These are phyloP conservation scores for Brachionichthys hirsutus DNA, from an alignment of 2,113 vertebrate species.

Conservation along the genomic window DNA sequence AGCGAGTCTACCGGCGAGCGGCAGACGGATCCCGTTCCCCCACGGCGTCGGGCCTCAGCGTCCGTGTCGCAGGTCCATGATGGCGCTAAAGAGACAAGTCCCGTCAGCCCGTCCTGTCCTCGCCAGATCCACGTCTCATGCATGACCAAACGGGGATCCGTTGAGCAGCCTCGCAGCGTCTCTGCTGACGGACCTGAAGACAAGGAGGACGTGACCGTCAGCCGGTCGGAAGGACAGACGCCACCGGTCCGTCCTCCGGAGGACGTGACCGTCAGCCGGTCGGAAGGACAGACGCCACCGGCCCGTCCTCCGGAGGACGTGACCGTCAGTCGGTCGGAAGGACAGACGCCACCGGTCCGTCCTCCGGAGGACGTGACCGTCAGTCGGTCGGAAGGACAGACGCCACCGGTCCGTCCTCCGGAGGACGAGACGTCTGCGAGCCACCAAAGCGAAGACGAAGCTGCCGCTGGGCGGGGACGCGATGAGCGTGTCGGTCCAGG, in stretches of 20 bases:
- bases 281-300: neutral
- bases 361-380: neutral
- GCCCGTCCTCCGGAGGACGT: neutral
- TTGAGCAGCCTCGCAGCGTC: neutral
- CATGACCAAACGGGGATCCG: neutral
- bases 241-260: neutral
- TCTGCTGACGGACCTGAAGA: neutral
- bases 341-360: neutral
- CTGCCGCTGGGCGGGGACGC: neutral
- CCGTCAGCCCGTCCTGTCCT: neutral
- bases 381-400: neutral
- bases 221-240: neutral
- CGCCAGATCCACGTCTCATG: neutral
- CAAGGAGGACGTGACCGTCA: neutral
- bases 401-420: neutral
- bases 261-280: neutral
- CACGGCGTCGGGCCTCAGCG: neutral
- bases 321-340: neutral
- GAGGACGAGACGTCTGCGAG: neutral
- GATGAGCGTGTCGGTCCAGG: neutral
- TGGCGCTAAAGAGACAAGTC: neutral
- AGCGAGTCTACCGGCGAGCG: neutral
- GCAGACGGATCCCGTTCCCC: conserved; percentile 8
- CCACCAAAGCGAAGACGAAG: neutral
- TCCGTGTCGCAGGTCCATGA: neutral